These are phyloP conservation scores for Tholera decimalis DNA, from an alignment of 2,888 invertebrate species.

Conservation along the genomic window DNA sequence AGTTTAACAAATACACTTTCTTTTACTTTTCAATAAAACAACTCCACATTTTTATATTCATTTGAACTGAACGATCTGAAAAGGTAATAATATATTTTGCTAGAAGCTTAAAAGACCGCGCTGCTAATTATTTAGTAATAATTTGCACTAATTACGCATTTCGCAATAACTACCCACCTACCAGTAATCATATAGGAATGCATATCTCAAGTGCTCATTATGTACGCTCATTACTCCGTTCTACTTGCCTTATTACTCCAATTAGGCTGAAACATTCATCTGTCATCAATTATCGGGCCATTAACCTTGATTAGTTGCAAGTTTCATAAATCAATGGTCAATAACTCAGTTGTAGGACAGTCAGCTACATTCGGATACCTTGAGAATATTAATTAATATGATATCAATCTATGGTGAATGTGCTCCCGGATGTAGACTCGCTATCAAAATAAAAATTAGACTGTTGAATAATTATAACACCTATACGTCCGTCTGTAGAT, in stretches of 20 bases:
- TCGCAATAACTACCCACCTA: constrained; percentile 21
- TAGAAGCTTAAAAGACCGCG: background rate
- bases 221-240: constrained; percentile 44
- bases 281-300: constrained; percentile 57
- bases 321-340: constrained; percentile 56
- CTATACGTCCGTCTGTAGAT: constrained; percentile 40
- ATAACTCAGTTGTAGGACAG: constrained; percentile 47
- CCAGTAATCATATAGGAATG: constrained; percentile 44
- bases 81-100: background rate
- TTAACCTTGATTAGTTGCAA: constrained; percentile 62
- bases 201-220: constrained; percentile 55
- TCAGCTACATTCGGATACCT: constrained; percentile 49
- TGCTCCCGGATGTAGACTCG: constrained; percentile 60
- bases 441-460: constrained; percentile 62
- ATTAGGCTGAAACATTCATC: constrained; percentile 53
- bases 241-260: constrained; percentile 56
- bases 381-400: constrained; percentile 54
- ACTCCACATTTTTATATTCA: constrained; percentile 4
- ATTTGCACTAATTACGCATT: constrained; percentile 46
- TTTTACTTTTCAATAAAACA: background rate
- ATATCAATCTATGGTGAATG: constrained; percentile 56
- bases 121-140: constrained; percentile 29
- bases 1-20: background rate
- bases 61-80: background rate
- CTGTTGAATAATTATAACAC: constrained; percentile 63